A percentile compares a stretch with the other conserved stretches of the same genome.
These are phyloP conservation scores for Terebella lapidaria DNA, from an alignment of 2,888 invertebrate species.

Conservation along the genomic window DNA sequence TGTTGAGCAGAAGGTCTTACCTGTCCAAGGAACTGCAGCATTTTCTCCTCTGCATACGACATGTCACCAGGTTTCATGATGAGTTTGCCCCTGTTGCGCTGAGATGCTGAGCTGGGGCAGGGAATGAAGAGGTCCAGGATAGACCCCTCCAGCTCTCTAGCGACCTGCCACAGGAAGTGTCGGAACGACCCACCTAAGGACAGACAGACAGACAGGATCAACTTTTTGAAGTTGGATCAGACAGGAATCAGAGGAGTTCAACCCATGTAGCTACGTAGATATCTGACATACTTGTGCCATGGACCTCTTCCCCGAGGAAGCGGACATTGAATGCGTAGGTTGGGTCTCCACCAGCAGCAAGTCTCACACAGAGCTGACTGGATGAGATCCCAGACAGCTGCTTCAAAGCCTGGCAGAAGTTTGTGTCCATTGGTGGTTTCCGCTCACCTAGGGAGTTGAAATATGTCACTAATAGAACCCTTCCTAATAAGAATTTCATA, in stretches of 20 bases:
- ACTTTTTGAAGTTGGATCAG: too few species aligned
- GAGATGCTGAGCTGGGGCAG: conserved; percentile 37
- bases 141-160: conserved; percentile 44
- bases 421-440: conserved; percentile 26
- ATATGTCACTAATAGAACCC: too few species aligned
- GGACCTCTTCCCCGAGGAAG: conserved; percentile 52
- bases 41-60: conserved; percentile 48
- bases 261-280: neutral
- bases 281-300: conserved; percentile 46
- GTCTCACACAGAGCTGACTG: conserved; percentile 48
- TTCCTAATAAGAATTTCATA: too few species aligned
- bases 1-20: too few species aligned
- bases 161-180: conserved; percentile 51
- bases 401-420: conserved; percentile 47
- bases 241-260: neutral
- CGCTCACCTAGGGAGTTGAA: conserved; percentile 19
- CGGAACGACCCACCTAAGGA: conserved; percentile 51
- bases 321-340: conserved; percentile 51
- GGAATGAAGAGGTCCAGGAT: conserved; percentile 40
- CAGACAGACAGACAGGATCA: neutral
- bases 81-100: conserved; percentile 42
- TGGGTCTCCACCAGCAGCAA: conserved; percentile 52
- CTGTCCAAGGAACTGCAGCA: conserved; percentile 50
- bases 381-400: conserved; percentile 46
- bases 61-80: conserved; percentile 47